Conservation (phyloP, 1,140 invertebrate genomes). For the Eumeta japonica region DNA sequence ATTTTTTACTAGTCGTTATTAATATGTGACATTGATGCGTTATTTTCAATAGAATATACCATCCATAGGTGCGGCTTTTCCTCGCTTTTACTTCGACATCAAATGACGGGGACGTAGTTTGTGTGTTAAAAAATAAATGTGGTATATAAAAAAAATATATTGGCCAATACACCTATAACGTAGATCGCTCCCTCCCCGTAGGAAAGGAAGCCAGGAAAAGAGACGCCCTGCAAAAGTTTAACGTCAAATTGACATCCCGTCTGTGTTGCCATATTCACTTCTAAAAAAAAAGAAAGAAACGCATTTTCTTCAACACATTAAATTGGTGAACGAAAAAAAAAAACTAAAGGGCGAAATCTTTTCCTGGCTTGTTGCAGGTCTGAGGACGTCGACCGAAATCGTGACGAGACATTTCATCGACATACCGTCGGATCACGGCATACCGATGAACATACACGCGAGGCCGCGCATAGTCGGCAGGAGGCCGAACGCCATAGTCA, state of each 20-base stretch:
- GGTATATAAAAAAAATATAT: too few relatives aligned
- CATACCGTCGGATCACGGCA: conserved; percentile 30
- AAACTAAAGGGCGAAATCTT: conserved; percentile 44
- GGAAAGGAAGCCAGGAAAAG: conserved; percentile 55
- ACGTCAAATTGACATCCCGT: too few relatives aligned
- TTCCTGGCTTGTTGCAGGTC: conserved; percentile 53
- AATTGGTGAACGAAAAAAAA: conserved; percentile 15
- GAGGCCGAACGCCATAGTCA: conserved; percentile 38
- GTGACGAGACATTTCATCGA: conserved; percentile 46
- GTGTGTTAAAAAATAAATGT: too few relatives aligned
- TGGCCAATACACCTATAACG: too few relatives aligned
- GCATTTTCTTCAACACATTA: too few relatives aligned
- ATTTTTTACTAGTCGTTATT: too few relatives aligned
- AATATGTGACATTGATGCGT: too few relatives aligned
- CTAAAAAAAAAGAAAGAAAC: too few relatives aligned
- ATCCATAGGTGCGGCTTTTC: conserved; percentile 49
- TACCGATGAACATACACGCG: conserved; percentile 41
- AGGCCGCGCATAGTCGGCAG: conserved; percentile 36
- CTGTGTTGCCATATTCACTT: background rate
- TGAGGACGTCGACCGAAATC: conserved; percentile 42
- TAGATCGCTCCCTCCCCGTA: conserved; percentile 17
- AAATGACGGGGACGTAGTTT: too few relatives aligned
- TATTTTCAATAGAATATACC: too few relatives aligned
- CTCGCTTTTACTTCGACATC: conserved; percentile 54
- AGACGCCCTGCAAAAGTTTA: too few relatives aligned